These are phyloP conservation scores for Palythoa heliodiscus DNA, from an alignment of 92 coral and sea anemone genomes.

Conservation along the genomic window DNA sequence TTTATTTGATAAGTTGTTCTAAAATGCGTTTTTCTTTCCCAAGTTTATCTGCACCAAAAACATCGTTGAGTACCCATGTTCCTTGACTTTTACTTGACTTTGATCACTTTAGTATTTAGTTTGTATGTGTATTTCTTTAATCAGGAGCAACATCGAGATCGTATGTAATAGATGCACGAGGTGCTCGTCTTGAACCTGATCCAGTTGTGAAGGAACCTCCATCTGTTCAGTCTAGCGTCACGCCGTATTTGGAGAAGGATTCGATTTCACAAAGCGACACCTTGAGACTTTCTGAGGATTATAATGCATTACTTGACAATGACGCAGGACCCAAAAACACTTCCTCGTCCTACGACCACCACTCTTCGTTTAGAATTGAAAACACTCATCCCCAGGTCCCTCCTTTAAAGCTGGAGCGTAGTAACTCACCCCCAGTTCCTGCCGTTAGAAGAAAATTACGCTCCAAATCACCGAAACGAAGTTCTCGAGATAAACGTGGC, in stretches of 20 bases:
- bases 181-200: conserved; percentile 20
- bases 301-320: conserved; percentile 19
- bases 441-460: conserved; percentile 51
- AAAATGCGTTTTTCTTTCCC: too few relatives aligned
- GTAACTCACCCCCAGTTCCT: conserved; percentile 67
- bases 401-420: conserved; percentile 66
- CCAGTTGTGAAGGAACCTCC: background rate
- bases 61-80: too few relatives aligned
- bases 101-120: too few relatives aligned
- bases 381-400: conserved; percentile 39
- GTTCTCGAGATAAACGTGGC: conserved; percentile 41
- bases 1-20: too few relatives aligned
- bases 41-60: too few relatives aligned
- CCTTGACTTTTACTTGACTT: too few relatives aligned
- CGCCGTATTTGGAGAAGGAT: conserved; percentile 4
- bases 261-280: background rate
- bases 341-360: conserved; percentile 44
- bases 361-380: conserved; percentile 40
- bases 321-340: conserved; percentile 20
- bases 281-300: conserved; percentile 11
- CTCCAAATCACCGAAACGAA: conserved; percentile 39
- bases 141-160: conserved; percentile 35
- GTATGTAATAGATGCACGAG: conserved; percentile 36
- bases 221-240: background rate
- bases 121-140: background rate